These are phyloP conservation scores for Leuctra nigra DNA, from an alignment of 2,888 invertebrate genomes.

Conservation along the genomic window DNA sequence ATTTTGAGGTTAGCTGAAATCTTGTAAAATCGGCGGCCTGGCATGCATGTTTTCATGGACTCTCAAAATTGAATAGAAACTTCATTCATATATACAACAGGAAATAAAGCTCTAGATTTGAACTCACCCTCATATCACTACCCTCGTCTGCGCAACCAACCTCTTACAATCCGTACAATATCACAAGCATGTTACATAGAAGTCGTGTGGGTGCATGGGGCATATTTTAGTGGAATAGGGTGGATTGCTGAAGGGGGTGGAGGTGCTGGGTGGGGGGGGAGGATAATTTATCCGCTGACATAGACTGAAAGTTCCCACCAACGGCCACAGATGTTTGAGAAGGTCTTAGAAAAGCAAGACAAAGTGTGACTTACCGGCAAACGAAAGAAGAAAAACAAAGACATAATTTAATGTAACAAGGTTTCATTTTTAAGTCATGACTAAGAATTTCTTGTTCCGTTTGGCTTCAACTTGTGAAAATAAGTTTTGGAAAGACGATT, in stretches of 20 bases:
- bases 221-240: not conserved
- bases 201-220: not conserved
- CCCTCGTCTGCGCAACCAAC: too few species aligned
- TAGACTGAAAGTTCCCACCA: not conserved
- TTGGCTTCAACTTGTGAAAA: too few species aligned
- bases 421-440: too few species aligned
- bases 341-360: not conserved
- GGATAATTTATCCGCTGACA: not conserved
- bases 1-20: too few species aligned
- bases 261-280: not conserved
- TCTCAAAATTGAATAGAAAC: not conserved
- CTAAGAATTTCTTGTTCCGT: too few species aligned
- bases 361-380: not conserved
- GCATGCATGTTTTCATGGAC: too few species aligned
- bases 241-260: not conserved
- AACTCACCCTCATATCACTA: too few species aligned
- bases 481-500: too few species aligned
- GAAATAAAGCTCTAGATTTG: not conserved
- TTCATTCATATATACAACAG: not conserved
- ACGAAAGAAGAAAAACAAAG: not conserved
- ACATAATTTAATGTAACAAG: too few species aligned
- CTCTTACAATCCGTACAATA: too few species aligned
- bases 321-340: not conserved
- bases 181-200: not conserved
- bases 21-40: too few species aligned